Evolutionary conservation across 2,113 vertebrate genomes (phyloP), one percentile per base, ranked within the genome.

Genomic region (Colaptes auratus): DNA sequence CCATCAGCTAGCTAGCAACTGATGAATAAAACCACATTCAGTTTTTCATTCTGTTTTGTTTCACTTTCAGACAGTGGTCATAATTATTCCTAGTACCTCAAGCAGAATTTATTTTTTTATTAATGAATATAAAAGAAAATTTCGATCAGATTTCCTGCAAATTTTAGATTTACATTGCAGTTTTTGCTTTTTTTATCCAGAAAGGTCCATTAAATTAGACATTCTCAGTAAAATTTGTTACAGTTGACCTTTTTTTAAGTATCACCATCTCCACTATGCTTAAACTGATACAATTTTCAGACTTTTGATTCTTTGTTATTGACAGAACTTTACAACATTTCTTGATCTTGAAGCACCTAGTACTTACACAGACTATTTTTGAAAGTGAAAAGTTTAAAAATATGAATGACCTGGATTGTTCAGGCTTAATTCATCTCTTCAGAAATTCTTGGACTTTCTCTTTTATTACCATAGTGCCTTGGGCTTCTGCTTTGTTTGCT

Each of bases 401-500:
- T 82, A 4, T 75, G 56, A 67, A 46, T 86, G 46, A 83, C 48
- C 25, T 72, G 36, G 58, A 75, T 83, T 90, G 17, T 67, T 91
- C 2, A 4, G 31, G 9, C 48, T 78, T 92, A 92, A 89, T 88
- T 90, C 9, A 81, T 73, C 1, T 3, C 48, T 77, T 75, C 5
- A 36, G 56, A 93, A 92, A 72, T 78, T 74, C 33, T 69, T 4
- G 1, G 48, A 50, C 48, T 96, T 88, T 55, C 48, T 83, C 61
- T 81, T 91, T 31, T 93, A 5, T 86, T 93, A 63, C 35, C 23
- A 69, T 42, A n/a, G 56, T 74, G 44, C 33, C 66, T 78, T 94
- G 44, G 56, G 56, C 31, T 92, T 87, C 46, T 90, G 19, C 53
- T 82, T 86, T 89, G 66, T 86, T 95, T 86, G 69, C 58, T 64